phyloP scores from a whole-genome alignment of 92 coral and sea anemone species.

The Epizoanthus ramosus region DNA sequence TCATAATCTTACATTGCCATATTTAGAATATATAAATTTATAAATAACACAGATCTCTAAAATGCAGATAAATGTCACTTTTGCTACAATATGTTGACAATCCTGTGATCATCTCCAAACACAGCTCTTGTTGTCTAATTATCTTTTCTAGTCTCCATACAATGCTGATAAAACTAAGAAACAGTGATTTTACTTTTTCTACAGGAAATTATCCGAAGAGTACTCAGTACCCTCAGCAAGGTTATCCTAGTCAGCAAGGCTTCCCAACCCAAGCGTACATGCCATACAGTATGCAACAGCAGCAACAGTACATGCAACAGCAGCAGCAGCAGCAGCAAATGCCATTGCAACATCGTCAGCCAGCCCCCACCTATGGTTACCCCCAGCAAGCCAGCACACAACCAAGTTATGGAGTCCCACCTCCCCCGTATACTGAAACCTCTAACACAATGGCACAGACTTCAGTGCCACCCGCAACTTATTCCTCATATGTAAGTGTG shows the following conservation, averaged over 20 bases:
- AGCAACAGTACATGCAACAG: conserved; percentile 47
- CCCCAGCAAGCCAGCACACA: conserved; percentile 36
- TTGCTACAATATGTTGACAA: too few species aligned
- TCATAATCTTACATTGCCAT: too few species aligned
- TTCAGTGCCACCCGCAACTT: conserved; percentile 14
- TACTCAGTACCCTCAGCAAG: conserved; percentile 19
- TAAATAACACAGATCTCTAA: too few species aligned
- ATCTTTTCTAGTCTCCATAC: background rate
- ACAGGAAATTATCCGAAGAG: conserved; percentile 24
- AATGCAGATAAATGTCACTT: too few species aligned
- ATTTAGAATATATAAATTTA: too few species aligned
- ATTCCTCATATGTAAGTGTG: conserved; percentile 25
- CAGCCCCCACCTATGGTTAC: conserved; percentile 33
- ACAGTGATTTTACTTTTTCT: background rate
- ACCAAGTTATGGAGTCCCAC: conserved; percentile 69
- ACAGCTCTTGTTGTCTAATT: too few species aligned
- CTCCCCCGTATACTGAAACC: conserved; percentile 71
- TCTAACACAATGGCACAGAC: conserved; percentile 37
- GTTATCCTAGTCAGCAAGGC: conserved; percentile 36
- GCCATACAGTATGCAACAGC: conserved; percentile 50
- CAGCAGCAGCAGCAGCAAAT: conserved; percentile 47
- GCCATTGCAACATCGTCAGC: conserved; percentile 26
- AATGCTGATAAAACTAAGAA: background rate
- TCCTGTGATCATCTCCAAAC: too few species aligned
- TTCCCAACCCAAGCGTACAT: conserved; percentile 33